phyloP scores from a whole-genome alignment of 2,888 invertebrate genomes.

The Exephanes ischioxanthus region DNA sequence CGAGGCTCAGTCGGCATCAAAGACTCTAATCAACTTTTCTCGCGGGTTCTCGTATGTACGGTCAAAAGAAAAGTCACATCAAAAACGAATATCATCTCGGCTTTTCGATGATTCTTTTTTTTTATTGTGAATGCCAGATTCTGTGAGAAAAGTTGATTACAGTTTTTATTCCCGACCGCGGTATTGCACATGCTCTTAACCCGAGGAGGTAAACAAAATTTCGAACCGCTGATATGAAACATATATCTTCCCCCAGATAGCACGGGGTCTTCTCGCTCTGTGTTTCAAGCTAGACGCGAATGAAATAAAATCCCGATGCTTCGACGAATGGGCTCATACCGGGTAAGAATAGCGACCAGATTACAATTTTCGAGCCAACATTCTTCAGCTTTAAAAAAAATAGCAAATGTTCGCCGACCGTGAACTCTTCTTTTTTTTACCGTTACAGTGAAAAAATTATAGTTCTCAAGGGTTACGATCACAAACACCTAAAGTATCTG shows the following conservation, averaged over 20 bases:
- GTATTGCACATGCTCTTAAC: background rate
- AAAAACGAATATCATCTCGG: no score
- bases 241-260: constrained; percentile 71
- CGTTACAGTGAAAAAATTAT: constrained; percentile 71
- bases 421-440: constrained; percentile 30
- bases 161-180: no score
- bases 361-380: background rate
- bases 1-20: no score
- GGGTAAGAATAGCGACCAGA: constrained; percentile 70
- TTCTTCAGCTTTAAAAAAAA: constrained; percentile 32
- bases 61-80: no score
- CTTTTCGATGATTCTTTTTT: no score
- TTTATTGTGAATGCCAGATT: no score
- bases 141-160: no score
- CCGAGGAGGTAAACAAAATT: background rate
- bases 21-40: no score
- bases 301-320: constrained; percentile 55
- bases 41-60: no score
- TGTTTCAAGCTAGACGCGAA: constrained; percentile 68
- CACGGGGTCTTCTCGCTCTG: constrained; percentile 71
- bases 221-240: background rate
- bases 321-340: constrained; percentile 71
- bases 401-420: background rate
- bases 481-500: constrained; percentile 75
- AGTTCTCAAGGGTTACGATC: constrained; percentile 73